Evolutionary conservation across 2,888 invertebrate genomes (phyloP).

Genomic region (Elysia crispata): DNA sequence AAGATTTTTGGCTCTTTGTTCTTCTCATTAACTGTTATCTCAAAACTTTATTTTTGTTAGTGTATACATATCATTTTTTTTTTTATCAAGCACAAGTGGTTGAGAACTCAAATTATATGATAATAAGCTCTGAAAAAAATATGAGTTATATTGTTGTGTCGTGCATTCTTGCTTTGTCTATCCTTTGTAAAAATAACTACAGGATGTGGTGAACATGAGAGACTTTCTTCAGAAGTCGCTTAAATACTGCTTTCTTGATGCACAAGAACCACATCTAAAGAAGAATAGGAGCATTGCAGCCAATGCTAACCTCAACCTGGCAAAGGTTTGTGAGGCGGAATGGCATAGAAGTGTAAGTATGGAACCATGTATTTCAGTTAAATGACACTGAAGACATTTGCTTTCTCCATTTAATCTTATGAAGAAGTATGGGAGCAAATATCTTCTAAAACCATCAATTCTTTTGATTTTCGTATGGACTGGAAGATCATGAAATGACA

Average conservation of each 20-base stretch:
- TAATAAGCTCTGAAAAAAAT: background rate
- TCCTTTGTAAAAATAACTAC: background rate
- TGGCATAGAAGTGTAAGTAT: constrained; percentile 31
- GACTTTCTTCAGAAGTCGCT: constrained; percentile 40
- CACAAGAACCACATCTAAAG: background rate
- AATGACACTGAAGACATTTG: too few species aligned
- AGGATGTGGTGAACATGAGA: constrained; percentile 40
- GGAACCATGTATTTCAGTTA: background rate
- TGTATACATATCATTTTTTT: background rate
- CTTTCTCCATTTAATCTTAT: background rate
- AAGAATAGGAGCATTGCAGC: constrained; percentile 38
- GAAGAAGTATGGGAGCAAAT: background rate
- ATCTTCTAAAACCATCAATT: too few species aligned
- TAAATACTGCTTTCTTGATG: constrained; percentile 34
- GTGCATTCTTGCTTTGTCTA: background rate
- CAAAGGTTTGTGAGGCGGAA: constrained; percentile 41
- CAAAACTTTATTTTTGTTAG: background rate
- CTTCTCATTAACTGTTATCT: too few species aligned
- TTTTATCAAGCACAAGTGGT: background rate
- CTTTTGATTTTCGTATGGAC: too few species aligned
- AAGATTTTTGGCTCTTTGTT: too few species aligned
- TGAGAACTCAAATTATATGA: background rate
- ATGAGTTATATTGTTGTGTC: background rate
- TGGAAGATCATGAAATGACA: too few species aligned
- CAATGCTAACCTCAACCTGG: constrained; percentile 38